Conservation (phyloP, 2,797 vertebrate species). For the Phataginus tricuspis region DNA sequence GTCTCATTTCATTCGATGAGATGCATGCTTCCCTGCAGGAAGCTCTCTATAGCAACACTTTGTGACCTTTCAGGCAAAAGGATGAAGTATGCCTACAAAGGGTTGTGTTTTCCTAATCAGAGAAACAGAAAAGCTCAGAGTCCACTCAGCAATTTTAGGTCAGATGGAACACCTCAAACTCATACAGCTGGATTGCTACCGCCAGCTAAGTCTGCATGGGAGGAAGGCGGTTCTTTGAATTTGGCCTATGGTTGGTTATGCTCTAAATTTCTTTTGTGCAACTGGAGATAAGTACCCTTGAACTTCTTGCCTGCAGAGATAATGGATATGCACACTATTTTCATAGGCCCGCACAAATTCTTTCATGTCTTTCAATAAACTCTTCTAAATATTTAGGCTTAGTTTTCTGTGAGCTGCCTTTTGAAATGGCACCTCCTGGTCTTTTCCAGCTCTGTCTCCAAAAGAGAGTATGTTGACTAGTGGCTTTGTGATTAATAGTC, state of each 20-base stretch:
- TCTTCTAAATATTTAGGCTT: constrained; percentile 56
- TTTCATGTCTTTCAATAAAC: constrained; percentile 59
- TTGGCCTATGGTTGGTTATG: constrained; percentile 19
- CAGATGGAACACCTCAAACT: background rate
- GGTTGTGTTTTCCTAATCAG: constrained; percentile 69
- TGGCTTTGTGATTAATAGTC: constrained; percentile 56
- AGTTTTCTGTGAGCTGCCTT: constrained; percentile 43
- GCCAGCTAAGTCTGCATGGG: background rate
- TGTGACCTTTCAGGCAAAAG: constrained; percentile 78
- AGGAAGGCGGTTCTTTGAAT: background rate
- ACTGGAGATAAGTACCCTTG: constrained; percentile 55
- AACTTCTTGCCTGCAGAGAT: constrained; percentile 10
- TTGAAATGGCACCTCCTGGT: constrained; percentile 26
- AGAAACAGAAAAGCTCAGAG: background rate
- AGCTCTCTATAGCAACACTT: constrained; percentile 51
- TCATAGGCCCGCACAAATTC: background rate
- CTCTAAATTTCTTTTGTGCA: constrained; percentile 64
- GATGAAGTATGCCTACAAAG: constrained; percentile 71
- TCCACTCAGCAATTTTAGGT: constrained; percentile 65
- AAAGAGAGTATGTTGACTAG: constrained; percentile 20
- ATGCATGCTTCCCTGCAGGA: constrained; percentile 39
- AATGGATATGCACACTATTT: background rate
- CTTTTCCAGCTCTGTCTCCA: constrained; percentile 28
- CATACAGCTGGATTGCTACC: constrained; percentile 12
- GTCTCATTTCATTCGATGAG: constrained; percentile 69